Percentiles rank a stretch among this genome's conserved stretches.
These are phyloP conservation scores for Elegia similella DNA, from an alignment of 2,888 invertebrate genomes.

Conservation along the genomic window DNA sequence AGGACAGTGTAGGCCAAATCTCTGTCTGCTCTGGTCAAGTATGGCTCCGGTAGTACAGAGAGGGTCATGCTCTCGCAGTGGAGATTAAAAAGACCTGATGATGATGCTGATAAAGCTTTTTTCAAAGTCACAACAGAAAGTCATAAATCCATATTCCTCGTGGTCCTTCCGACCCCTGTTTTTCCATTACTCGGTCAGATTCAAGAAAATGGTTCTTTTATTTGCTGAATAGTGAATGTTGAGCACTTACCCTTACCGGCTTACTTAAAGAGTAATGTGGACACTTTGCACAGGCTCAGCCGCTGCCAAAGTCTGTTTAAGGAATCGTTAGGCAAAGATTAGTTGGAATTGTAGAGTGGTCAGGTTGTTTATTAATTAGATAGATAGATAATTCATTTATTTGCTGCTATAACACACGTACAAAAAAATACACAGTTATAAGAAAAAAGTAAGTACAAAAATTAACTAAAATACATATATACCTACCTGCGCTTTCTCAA, in stretches of 20 bases:
- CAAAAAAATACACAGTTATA: too few relatives aligned
- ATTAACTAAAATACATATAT: too few relatives aligned
- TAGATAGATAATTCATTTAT: too few relatives aligned
- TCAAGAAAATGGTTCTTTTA: slow-evolving; percentile 68
- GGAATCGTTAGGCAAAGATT: slow-evolving; percentile 3
- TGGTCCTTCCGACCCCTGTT: slow-evolving; percentile 51
- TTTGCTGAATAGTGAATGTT: slow-evolving; percentile 75
- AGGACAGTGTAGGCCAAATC: too few relatives aligned
- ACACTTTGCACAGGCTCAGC: slow-evolving; percentile 57
- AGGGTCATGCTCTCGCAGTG: too few relatives aligned
- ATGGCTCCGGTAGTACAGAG: too few relatives aligned
- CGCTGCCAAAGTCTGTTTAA: slow-evolving; percentile 23
- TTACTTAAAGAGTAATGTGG: slow-evolving; percentile 71
- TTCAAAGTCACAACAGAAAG: background rate
- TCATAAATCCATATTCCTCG: slow-evolving; percentile 34
- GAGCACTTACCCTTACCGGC: slow-evolving; percentile 64
- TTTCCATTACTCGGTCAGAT: slow-evolving; percentile 74
- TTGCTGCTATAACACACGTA: too few relatives aligned
- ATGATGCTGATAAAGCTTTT: slow-evolving; percentile 12
- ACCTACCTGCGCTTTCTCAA: too few relatives aligned
- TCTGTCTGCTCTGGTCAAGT: too few relatives aligned
- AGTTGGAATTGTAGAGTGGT: background rate
- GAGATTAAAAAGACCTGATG: too few relatives aligned
- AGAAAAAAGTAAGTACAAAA: too few relatives aligned
- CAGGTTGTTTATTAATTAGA: background rate